phyloP scores from a whole-genome alignment of 2,888 invertebrate genomes.

The Ashinkailepas kermadecensis region DNA sequence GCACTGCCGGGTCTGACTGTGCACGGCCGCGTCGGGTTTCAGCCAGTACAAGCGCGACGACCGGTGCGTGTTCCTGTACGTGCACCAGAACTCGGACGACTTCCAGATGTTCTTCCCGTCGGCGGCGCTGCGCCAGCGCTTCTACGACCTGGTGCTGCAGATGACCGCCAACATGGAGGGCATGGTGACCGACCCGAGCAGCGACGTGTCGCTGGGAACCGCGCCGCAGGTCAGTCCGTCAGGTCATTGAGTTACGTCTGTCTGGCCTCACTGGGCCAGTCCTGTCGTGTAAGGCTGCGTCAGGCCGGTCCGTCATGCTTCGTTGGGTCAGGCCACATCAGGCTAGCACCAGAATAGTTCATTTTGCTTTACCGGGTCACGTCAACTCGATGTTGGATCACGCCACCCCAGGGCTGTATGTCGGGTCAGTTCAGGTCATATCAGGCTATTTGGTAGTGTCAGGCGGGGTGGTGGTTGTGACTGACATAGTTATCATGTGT shows the following conservation, averaged over 20 bases:
- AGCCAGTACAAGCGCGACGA: slow-evolving; percentile 94
- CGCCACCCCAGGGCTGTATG: too few relatives aligned
- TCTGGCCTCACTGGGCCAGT: not conserved
- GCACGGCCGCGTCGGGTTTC: slow-evolving; percentile 29
- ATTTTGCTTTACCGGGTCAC: too few relatives aligned
- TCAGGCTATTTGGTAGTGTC: too few relatives aligned
- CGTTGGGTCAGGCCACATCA: too few relatives aligned
- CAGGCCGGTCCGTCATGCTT: too few relatives aligned
- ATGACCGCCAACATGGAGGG: slow-evolving; percentile 81
- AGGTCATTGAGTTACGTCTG: not conserved
- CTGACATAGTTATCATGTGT: too few relatives aligned
- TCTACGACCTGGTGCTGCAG: slow-evolving; percentile 75
- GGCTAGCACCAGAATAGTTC: too few relatives aligned
- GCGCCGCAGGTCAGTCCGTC: not conserved
- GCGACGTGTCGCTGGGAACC: slow-evolving; percentile 51
- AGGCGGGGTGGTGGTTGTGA: too few relatives aligned
- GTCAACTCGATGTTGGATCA: too few relatives aligned
- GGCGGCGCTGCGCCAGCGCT: slow-evolving; percentile 67
- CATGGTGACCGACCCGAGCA: slow-evolving; percentile 65
- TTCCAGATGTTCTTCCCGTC: slow-evolving; percentile 98
- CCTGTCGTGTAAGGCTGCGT: too few relatives aligned
- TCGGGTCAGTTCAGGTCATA: too few relatives aligned
- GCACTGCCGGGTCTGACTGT: too few relatives aligned
- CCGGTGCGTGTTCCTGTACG: slow-evolving; percentile 90
- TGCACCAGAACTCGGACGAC: slow-evolving; percentile 95